These are phyloP conservation scores for Macrobrachium rosenbergii DNA, from an alignment of 1,140 invertebrate genomes.

Conservation along the genomic window DNA sequence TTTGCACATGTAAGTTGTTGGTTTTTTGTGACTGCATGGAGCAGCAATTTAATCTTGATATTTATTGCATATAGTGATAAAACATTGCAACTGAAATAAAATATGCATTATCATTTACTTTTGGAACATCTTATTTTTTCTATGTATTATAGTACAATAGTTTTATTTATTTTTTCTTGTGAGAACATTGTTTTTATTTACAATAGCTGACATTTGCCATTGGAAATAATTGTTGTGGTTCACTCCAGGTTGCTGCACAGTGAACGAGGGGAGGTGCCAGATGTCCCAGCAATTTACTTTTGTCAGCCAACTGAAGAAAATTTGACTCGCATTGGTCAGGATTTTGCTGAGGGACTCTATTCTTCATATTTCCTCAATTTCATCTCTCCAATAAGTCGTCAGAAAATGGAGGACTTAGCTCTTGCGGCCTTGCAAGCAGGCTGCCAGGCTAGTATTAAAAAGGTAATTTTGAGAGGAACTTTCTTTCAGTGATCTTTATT, in stretches of 20 bases:
- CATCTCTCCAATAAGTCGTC: slow-evolving; percentile 94
- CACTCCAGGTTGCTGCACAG: slow-evolving; percentile 58
- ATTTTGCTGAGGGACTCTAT: slow-evolving; percentile 87
- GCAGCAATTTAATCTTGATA: too few relatives aligned
- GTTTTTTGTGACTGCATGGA: not conserved
- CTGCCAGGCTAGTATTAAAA: slow-evolving; percentile 90
- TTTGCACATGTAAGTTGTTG: slow-evolving; percentile 87
- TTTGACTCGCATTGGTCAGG: slow-evolving; percentile 92
- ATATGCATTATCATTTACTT: too few relatives aligned
- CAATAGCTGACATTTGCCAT: not conserved
- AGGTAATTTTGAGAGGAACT: slow-evolving; percentile 73
- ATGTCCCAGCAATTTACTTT: slow-evolving; percentile 99
- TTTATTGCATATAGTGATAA: too few relatives aligned
- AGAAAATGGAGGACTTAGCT: slow-evolving; percentile 96
- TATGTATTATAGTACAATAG: too few relatives aligned
- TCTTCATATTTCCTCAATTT: slow-evolving; percentile 98
- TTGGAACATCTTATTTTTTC: too few relatives aligned
- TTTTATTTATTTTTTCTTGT: too few relatives aligned
- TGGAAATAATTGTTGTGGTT: not conserved
- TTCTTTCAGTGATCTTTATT: not conserved
- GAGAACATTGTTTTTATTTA: not conserved
- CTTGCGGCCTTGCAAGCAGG: slow-evolving; percentile 89
- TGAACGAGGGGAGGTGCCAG: slow-evolving; percentile 79
- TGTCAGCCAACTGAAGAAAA: slow-evolving; percentile 98
- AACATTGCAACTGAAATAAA: too few relatives aligned